phyloP scores from a whole-genome alignment of 2,888 invertebrate genomes.

The Galeopsomyia nigrocyanea region DNA sequence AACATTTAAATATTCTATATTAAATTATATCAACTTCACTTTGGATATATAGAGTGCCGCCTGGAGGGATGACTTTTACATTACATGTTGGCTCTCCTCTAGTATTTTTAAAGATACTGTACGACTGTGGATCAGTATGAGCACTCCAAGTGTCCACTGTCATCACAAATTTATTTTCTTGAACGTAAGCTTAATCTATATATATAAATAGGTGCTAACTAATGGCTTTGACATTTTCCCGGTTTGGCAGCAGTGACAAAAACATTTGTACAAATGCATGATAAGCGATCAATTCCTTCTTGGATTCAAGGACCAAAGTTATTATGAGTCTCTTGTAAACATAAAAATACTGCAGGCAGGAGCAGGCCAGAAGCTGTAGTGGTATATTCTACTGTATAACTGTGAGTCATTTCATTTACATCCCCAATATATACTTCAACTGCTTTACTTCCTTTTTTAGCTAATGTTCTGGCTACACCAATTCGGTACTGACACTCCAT shows the following conservation, averaged over 20 bases:
- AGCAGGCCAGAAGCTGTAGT: constrained; percentile 40
- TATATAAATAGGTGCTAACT: background rate
- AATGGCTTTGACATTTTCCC: constrained; percentile 38
- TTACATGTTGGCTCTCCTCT: constrained; percentile 1
- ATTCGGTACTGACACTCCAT: constrained; percentile 34
- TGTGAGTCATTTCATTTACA: constrained; percentile 40
- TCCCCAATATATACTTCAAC: constrained; percentile 2
- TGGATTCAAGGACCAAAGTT: constrained; percentile 38
- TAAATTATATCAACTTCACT: too few relatives aligned
- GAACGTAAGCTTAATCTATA: background rate
- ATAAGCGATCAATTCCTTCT: constrained; percentile 19
- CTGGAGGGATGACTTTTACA: constrained; percentile 14
- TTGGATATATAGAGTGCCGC: too few relatives aligned
- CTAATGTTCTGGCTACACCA: constrained; percentile 6
- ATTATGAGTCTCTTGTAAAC: constrained; percentile 27
- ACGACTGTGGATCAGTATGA: background rate
- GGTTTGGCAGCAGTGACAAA: constrained; percentile 40
- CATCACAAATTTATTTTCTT: constrained; percentile 16
- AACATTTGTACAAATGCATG: constrained; percentile 38
- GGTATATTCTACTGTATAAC: constrained; percentile 43
- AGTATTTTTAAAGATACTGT: constrained; percentile 1
- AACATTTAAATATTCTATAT: too few relatives aligned
- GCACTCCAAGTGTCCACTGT: constrained; percentile 21
- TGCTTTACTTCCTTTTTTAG: background rate
- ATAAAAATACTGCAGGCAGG: constrained; percentile 37